A percentile compares a stretch with the other conserved stretches of the same genome.
Evolutionary conservation across 2,797 vertebrate species (phyloP).

Genomic region (Todus mexicanus): DNA sequence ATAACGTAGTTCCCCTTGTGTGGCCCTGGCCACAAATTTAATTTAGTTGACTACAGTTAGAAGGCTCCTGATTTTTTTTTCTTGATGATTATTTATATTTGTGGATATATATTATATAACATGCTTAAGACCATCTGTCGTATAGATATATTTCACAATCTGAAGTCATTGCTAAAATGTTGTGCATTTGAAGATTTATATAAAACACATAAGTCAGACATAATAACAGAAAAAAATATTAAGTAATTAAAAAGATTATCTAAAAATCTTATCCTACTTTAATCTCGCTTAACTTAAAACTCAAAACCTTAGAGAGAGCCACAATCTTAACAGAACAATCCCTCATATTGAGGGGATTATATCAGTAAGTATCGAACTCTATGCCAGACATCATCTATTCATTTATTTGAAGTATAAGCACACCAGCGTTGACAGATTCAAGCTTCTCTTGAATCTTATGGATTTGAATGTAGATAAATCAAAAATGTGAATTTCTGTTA

Average conservation of each 20-base stretch:
- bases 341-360: neutral
- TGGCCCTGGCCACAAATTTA: neutral
- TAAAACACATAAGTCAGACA: neutral
- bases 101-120: neutral
- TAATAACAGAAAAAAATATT: neutral
- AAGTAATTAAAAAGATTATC: neutral
- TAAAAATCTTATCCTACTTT: neutral
- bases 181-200: neutral
- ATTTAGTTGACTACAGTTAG: neutral
- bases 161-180: neutral
- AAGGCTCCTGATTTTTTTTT: neutral
- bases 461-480: neutral
- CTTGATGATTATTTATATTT: neutral
- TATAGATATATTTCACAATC: neutral
- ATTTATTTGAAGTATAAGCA: neutral
- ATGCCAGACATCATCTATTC: neutral
- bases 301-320: neutral
- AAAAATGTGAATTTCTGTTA: neutral
- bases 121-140: neutral
- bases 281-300: neutral
- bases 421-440: neutral
- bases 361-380: neutral
- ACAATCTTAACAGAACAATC: neutral
- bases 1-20: neutral
- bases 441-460: neutral